These are phyloP conservation scores for Artemia sp. DNA, from an alignment of 2,888 invertebrate species.

Conservation along the genomic window DNA sequence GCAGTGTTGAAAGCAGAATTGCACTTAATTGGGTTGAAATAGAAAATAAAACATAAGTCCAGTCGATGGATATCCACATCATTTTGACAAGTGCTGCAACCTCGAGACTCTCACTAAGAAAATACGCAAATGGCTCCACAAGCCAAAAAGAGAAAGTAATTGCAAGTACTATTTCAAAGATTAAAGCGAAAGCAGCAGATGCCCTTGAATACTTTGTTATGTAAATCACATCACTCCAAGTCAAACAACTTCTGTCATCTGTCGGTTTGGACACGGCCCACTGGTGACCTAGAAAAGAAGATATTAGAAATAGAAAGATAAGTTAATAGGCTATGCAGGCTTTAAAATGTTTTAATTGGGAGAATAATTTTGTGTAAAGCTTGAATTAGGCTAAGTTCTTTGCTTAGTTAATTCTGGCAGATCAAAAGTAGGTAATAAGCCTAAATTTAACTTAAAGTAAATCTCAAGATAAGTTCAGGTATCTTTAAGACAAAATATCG, in stretches of 20 bases:
- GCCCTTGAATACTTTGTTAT: not conserved
- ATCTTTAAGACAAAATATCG: too few relatives aligned
- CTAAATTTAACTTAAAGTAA: too few relatives aligned
- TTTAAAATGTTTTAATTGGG: too few relatives aligned
- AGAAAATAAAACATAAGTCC: slow-evolving; percentile 18
- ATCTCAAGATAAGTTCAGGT: too few relatives aligned
- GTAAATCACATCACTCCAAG: not conserved
- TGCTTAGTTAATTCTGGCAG: too few relatives aligned
- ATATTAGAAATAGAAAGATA: too few relatives aligned
- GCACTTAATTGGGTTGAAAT: slow-evolving; percentile 9
- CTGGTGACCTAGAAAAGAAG: too few relatives aligned
- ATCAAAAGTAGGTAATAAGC: too few relatives aligned
- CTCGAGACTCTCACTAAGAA: slow-evolving; percentile 9
- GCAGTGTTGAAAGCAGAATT: slow-evolving; percentile 16
- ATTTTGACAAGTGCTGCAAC: not conserved
- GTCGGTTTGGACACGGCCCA: too few relatives aligned
- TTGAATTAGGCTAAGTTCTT: too few relatives aligned
- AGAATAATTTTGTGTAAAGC: too few relatives aligned
- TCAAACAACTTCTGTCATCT: not conserved
- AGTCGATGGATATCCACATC: slow-evolving; percentile 18
- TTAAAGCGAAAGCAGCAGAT: slow-evolving; percentile 1
- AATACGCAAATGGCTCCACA: slow-evolving; percentile 15
- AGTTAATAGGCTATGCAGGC: too few relatives aligned
- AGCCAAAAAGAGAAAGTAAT: slow-evolving; percentile 13
- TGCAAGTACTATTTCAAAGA: slow-evolving; percentile 8